These are phyloP conservation scores for Hyperoplus lanceolatus DNA, from an alignment of 2,797 vertebrate species.

Conservation along the genomic window DNA sequence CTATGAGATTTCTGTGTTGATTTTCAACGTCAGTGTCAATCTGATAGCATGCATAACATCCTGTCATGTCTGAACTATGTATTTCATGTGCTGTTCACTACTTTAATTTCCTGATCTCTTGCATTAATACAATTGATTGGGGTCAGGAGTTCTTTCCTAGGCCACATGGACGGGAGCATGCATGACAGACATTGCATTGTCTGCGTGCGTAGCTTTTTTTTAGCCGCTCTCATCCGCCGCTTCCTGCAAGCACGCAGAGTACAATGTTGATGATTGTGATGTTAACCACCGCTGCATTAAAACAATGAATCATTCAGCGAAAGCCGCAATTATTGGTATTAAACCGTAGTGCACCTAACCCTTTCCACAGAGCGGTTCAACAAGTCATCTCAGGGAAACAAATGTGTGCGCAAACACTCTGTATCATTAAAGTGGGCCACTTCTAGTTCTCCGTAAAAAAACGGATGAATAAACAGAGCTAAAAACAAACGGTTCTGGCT, in stretches of 20 bases:
- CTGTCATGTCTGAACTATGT: conserved; percentile 1
- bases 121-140: conserved; percentile 68
- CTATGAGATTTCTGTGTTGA: background rate
- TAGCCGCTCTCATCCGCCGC: conserved; percentile 31
- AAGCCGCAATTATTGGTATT: conserved; percentile 82
- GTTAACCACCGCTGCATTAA: conserved; percentile 79
- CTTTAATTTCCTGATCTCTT: conserved; percentile 55
- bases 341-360: conserved; percentile 67
- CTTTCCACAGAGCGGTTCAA: conserved; percentile 57
- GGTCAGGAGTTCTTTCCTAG: conserved; percentile 48
- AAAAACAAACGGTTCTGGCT: conserved; percentile 31
- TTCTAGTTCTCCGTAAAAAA: conserved; percentile 45
- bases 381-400: conserved; percentile 68
- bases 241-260: conserved; percentile 49
- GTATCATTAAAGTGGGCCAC: conserved; percentile 62
- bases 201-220: conserved; percentile 4
- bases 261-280: conserved; percentile 73
- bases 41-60: background rate
- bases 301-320: conserved; percentile 77
- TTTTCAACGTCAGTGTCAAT: background rate
- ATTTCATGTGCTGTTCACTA: conserved; percentile 13
- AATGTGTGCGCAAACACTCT: conserved; percentile 32
- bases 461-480: conserved; percentile 31
- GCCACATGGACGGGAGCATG: conserved; percentile 15
- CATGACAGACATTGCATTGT: conserved; percentile 25